Percentiles rank a stretch among this genome's conserved stretches.
Evolutionary conservation across 2,888 invertebrate species (phyloP).

Genomic region (Aplocera efformata): DNA sequence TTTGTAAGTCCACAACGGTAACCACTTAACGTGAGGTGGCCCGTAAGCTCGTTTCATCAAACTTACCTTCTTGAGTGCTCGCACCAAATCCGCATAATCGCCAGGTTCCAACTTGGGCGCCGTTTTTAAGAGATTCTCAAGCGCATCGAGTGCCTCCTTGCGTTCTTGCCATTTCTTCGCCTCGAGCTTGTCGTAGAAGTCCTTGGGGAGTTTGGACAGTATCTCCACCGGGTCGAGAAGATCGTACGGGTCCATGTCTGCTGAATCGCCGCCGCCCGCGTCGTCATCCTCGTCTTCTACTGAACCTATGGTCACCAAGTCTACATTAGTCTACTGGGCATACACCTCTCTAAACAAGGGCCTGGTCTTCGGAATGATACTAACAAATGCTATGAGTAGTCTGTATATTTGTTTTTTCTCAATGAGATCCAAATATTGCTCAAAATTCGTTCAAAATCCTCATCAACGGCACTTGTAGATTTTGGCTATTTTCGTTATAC

Average conservation of each 20-base stretch:
- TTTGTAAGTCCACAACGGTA: too few relatives aligned
- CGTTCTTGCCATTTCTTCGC: constrained; percentile 98
- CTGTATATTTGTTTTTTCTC: too few relatives aligned
- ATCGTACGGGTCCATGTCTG: constrained; percentile 93
- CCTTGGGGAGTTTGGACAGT: constrained; percentile 94
- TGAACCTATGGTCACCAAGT: constrained; percentile 51
- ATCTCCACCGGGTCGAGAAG: constrained; percentile 96
- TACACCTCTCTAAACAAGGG: too few relatives aligned
- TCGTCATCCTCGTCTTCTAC: constrained; percentile 79
- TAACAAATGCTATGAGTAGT: too few relatives aligned
- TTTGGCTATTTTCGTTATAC: too few relatives aligned
- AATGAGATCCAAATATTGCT: too few relatives aligned
- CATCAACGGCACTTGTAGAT: too few relatives aligned
- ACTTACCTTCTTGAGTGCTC: constrained; percentile 88
- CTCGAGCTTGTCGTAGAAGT: constrained; percentile 96
- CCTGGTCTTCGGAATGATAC: too few relatives aligned
- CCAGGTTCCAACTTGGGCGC: constrained; percentile 93
- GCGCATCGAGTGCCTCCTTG: constrained; percentile 92
- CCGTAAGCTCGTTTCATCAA: neutral
- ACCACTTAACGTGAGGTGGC: too few relatives aligned
- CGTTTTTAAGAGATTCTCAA: constrained; percentile 88
- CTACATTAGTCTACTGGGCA: too few relatives aligned
- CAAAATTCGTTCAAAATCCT: too few relatives aligned
- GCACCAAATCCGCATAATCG: constrained; percentile 94
- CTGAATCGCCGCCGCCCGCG: constrained; percentile 81